phyloP scores from a whole-genome alignment of 2,888 invertebrate species.

The Drosophila multiciliata region DNA sequence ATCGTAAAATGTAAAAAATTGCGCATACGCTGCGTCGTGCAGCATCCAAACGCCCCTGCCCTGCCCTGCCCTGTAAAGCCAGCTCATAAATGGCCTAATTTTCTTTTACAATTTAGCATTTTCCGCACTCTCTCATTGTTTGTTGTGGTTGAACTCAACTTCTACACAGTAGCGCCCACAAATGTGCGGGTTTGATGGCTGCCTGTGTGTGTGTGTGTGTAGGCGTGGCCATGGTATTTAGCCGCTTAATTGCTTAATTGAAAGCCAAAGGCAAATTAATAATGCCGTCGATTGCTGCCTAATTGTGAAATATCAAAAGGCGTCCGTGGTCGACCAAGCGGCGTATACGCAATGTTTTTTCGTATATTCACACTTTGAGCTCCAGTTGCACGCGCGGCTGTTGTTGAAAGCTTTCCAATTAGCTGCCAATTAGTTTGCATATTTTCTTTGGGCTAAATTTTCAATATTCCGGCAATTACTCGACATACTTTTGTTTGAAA shows the following conservation, averaged over 20 bases:
- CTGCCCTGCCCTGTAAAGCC: constrained; percentile 4
- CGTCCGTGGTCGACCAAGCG: constrained; percentile 34
- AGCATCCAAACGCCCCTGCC: background rate
- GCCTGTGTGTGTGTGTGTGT: background rate
- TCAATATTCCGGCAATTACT: constrained; percentile 16
- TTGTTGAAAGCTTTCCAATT: constrained; percentile 73
- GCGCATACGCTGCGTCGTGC: constrained; percentile 54
- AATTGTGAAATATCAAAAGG: constrained; percentile 75
- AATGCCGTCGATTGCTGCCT: constrained; percentile 72
- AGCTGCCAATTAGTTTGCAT: constrained; percentile 71
- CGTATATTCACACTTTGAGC: constrained; percentile 43
- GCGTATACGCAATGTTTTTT: constrained; percentile 73
- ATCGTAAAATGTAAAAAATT: constrained; percentile 65
- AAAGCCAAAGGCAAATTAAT: constrained; percentile 76
- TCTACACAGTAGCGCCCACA: constrained; percentile 24
- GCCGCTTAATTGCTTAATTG: constrained; percentile 72
- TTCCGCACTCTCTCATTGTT: constrained; percentile 32
- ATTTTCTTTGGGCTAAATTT: constrained; percentile 24
- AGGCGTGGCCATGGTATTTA: constrained; percentile 32
- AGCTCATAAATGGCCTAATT: constrained; percentile 74
- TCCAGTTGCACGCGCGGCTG: constrained; percentile 21
- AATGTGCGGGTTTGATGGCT: constrained; percentile 29
- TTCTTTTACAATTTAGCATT: constrained; percentile 47
- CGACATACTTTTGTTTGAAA: constrained; percentile 8
- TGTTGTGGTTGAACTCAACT: constrained; percentile 15